phyloP scores from a whole-genome alignment of 2,888 invertebrate species.

The Pseudolycoriella hygida region DNA sequence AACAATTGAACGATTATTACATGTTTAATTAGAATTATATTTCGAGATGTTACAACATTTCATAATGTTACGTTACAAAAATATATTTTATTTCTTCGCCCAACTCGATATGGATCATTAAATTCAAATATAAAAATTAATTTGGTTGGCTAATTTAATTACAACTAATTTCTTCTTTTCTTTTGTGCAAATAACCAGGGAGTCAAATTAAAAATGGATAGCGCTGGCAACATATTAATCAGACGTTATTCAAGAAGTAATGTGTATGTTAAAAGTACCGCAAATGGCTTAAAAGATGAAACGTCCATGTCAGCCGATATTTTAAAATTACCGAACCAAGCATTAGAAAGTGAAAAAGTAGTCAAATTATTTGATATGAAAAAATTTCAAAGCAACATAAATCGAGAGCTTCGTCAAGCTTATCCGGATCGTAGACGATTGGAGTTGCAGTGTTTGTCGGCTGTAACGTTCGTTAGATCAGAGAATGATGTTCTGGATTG shows the following conservation, averaged over 20 bases:
- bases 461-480: slow-evolving; percentile 52
- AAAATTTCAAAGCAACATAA: slow-evolving; percentile 48
- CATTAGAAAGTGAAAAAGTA: slow-evolving; percentile 39
- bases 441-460: slow-evolving; percentile 50
- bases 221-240: slow-evolving; percentile 50
- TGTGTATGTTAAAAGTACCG: slow-evolving; percentile 41
- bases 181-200: too few relatives aligned
- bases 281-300: slow-evolving; percentile 30
- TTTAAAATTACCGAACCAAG: slow-evolving; percentile 42
- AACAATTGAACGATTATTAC: too few relatives aligned
- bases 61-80: too few relatives aligned
- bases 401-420: slow-evolving; percentile 43
- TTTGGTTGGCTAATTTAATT: too few relatives aligned
- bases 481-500: slow-evolving; percentile 48
- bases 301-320: slow-evolving; percentile 52
- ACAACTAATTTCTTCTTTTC: too few relatives aligned
- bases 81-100: too few relatives aligned
- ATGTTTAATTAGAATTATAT: too few relatives aligned
- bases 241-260: slow-evolving; percentile 49
- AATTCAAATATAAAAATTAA: too few relatives aligned
- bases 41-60: too few relatives aligned
- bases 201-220: slow-evolving; percentile 54
- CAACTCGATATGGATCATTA: too few relatives aligned
- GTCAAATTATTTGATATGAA: slow-evolving; percentile 45
- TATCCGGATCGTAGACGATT: slow-evolving; percentile 49